These are phyloP conservation scores for Australoheros facetus DNA, from an alignment of 2,797 vertebrate species.

Conservation along the genomic window DNA sequence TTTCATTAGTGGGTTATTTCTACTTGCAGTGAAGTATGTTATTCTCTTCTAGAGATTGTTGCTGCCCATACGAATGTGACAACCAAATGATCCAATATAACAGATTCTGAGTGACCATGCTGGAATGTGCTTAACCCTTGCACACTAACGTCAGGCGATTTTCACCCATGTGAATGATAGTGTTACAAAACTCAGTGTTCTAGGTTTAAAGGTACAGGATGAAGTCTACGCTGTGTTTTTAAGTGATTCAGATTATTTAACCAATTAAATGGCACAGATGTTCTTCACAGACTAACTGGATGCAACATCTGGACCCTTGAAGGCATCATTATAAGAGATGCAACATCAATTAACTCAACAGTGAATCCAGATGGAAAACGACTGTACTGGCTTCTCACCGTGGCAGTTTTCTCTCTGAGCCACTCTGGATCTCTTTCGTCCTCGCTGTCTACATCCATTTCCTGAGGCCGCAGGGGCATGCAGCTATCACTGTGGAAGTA, in stretches of 20 bases:
- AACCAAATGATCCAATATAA: no score
- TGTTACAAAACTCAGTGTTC: no score
- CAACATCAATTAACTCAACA: background rate
- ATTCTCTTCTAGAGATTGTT: no score
- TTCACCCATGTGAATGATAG: no score
- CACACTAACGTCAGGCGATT: no score
- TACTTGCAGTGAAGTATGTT: background rate
- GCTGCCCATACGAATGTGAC: no score
- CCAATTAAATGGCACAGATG: no score
- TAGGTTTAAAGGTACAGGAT: no score
- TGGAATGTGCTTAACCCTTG: no score
- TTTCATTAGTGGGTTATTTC: background rate
- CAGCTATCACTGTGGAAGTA: constrained; percentile 99
- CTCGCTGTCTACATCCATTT: constrained; percentile 98
- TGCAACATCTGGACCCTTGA: background rate
- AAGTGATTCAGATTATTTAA: no score
- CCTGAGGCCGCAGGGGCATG: constrained; percentile 95
- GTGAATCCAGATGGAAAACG: background rate
- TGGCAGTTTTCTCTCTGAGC: constrained; percentile 97
- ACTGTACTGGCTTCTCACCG: constrained; percentile 78
- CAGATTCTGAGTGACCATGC: no score
- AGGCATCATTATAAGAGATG: background rate
- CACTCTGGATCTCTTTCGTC: constrained; percentile 97
- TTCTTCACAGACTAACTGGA: background rate
- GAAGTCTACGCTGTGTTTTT: no score